Base-by-base conservation (phyloP, 2,113 vertebrate species). In the Oxygymnocypris stewartii region DNA sequence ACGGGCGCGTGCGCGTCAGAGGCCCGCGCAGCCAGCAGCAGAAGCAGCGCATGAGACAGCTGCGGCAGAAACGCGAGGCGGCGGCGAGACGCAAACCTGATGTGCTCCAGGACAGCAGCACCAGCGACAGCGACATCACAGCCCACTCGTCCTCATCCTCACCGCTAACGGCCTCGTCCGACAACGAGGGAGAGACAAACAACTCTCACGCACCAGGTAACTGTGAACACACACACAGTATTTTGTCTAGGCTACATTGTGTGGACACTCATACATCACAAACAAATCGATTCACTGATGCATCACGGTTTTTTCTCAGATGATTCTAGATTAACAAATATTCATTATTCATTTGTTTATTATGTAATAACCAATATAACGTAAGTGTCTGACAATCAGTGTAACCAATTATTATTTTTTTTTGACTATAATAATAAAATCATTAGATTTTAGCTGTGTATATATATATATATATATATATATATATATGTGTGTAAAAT, bases 31-130 rank as follows among this genome's bases (percentile, higher is more conserved):
- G 98, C 93, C 96, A 99, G 94, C 97, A 97, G 95, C 97, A 99
- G 94, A 99, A 97, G 92, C 97, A 98, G 89, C 94, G 98, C 61
- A 99, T 99, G 87, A 95, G 97, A 14, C 92, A 99, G 49, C 89
- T 99, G 78, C 94, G 98, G 40, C 98, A 99, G 93, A 99, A 99
- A 82, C 92, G 98, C 61, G 98, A 99, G 87, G 98, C 97, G 0
- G 97, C 97, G 28, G 97, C 97, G 13, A 94, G 97, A 76, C 98
- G 98, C 94, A 99, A 99, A 86, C 98, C 99, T 76, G 98, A 97
- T 94, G 94, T 98, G 94, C 96, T 99, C 92, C 98, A 99, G 96
- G 97, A 98, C 95, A 99, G 98, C 96, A 99, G 97, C 93, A 99
- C 97, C 83, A 99, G 98, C 37, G 98, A 99, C 90, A 99, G 97